These are phyloP conservation scores for Merops nubicus DNA, from an alignment of 2,113 vertebrate genomes.

Conservation along the genomic window DNA sequence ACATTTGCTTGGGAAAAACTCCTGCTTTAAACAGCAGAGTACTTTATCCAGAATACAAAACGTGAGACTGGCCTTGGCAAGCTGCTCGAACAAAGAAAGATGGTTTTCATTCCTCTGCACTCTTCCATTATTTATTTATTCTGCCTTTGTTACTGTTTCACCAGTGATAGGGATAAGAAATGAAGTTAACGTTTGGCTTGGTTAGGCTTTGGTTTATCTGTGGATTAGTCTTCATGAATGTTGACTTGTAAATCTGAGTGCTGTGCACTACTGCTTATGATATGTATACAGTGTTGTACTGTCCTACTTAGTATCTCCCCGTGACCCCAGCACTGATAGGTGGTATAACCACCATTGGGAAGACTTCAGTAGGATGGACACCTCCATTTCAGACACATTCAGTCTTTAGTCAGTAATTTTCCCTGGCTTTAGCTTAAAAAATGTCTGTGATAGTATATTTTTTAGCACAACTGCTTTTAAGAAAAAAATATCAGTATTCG, in stretches of 20 bases:
- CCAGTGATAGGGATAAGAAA: neutral
- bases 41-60: neutral
- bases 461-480: neutral
- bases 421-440: neutral
- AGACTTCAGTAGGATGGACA: neutral
- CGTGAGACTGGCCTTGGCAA: neutral
- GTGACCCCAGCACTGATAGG: neutral
- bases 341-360: neutral
- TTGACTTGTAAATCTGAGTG: neutral
- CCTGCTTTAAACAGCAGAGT: neutral
- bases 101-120: neutral
- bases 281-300: fast-evolving
- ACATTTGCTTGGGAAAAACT: neutral
- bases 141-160: neutral
- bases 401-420: neutral
- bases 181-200: neutral
- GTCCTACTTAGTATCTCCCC: neutral
- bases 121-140: neutral
- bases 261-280: neutral
- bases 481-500: neutral
- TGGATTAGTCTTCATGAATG: neutral
- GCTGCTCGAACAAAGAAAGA: neutral
- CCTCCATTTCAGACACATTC: neutral
- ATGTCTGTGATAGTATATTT: neutral
- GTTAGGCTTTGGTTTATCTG: neutral